These are phyloP conservation scores for Hetaerina americana DNA, from an alignment of 1,140 invertebrate genomes.

Conservation along the genomic window DNA sequence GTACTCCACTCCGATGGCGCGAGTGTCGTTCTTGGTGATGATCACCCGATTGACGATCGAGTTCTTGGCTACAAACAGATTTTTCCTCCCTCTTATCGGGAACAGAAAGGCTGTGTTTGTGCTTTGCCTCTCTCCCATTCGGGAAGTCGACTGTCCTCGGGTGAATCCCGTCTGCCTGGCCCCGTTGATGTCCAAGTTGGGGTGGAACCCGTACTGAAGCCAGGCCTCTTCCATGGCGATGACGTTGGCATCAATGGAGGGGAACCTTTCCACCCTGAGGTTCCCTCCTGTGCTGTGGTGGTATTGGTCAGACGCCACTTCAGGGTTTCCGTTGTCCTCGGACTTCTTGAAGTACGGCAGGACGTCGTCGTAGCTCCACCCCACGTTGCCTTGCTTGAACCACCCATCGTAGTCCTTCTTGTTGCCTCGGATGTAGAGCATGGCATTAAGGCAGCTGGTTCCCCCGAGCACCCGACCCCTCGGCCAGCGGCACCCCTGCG, in stretches of 20 bases:
- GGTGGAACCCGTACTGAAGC: constrained; percentile 31
- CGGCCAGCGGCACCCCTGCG: constrained; percentile 27
- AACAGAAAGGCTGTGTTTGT: constrained; percentile 57
- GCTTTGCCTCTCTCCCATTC: constrained; percentile 49
- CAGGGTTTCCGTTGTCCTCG: constrained; percentile 27
- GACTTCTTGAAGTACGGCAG: constrained; percentile 44
- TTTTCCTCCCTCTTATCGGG: constrained; percentile 52
- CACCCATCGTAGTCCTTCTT: constrained; percentile 50
- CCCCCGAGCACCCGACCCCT: constrained; percentile 37
- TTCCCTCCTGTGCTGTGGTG: constrained; percentile 44
- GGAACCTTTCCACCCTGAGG: constrained; percentile 43
- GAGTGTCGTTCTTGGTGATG: constrained; percentile 54
- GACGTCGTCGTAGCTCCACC: constrained; percentile 49
- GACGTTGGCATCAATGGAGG: constrained; percentile 41
- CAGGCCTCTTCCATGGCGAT: constrained; percentile 40
- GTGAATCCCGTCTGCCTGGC: constrained; percentile 29
- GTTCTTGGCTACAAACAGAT: constrained; percentile 54
- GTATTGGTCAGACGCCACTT: constrained; percentile 8
- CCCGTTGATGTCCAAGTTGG: constrained; percentile 19
- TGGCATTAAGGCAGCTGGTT: constrained; percentile 46
- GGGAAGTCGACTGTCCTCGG: constrained; percentile 37
- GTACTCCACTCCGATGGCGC: constrained; percentile 35
- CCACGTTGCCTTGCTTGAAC: constrained; percentile 43
- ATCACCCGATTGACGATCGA: constrained; percentile 55
- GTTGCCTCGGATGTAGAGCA: constrained; percentile 56